Percentiles rank a stretch among this genome's conserved stretches.
Conservation (phyloP, 2,113 vertebrate species). For the Neolamprologus ventralis region DNA sequence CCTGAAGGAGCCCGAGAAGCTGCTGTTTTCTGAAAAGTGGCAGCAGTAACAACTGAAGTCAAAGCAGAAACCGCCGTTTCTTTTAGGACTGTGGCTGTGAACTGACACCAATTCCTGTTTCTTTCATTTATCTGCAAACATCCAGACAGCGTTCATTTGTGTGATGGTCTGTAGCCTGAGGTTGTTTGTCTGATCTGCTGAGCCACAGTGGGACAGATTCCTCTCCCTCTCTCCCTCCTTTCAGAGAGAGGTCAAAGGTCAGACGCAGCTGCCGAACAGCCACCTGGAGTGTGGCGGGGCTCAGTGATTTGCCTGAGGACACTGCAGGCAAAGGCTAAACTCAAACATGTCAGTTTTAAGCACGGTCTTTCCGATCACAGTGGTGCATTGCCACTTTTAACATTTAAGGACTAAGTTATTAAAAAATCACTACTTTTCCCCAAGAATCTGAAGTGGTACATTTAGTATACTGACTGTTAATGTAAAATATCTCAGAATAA, state of each 20-base stretch:
- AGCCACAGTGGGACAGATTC: not conserved
- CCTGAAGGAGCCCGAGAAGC: not conserved
- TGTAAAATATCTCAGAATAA: not conserved
- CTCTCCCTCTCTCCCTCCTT: not conserved
- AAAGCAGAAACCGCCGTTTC: not conserved
- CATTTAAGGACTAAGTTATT: not conserved
- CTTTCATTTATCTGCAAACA: not conserved
- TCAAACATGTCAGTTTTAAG: not conserved
- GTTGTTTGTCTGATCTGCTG: slow-evolving; percentile 1
- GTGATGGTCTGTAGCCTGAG: not conserved
- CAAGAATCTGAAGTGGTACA: not conserved
- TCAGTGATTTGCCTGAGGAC: not conserved
- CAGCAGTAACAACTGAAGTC: not conserved
- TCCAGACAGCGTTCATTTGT: not conserved
- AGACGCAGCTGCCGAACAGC: not conserved
- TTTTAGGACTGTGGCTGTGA: not conserved
- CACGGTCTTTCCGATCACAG: not conserved
- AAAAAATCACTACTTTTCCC: not conserved
- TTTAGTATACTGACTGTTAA: not conserved
- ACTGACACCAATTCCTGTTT: not conserved
- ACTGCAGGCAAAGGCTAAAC: not conserved
- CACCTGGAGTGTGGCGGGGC: not conserved
- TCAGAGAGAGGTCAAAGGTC: slow-evolving; percentile 11
- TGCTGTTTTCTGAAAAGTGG: not conserved
- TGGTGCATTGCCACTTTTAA: not conserved